Base-by-base conservation (phyloP, 2,797 vertebrate genomes). In the Lithobates sylvaticus region DNA sequence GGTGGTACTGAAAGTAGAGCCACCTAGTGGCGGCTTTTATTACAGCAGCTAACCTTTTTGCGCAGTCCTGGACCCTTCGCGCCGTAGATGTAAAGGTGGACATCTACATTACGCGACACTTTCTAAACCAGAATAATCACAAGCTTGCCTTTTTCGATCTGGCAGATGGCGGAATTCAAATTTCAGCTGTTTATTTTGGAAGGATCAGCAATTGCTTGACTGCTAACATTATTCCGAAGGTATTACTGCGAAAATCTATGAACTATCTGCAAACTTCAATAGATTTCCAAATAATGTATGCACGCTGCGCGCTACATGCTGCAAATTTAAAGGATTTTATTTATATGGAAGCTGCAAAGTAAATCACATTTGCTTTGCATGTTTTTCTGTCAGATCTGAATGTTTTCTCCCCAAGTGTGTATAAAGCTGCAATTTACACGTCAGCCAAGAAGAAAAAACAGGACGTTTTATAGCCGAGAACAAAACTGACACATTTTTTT, bases 141-240 rank as follows among this genome's bases (percentile, higher is more conserved):
- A 36, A 36, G 26, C 27, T 67, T 13, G 42, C 42, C 32, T 10
- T 36, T 29, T 32, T 54, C 27, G n/a, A 29, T 69, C 27, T 27
- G 10, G 67, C 67, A n/a, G 78, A 70, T 47, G 50, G 65, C 27
- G 8, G 42, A n/a, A 80, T 32, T 42, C 42, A 80, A 50, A 70
- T 78, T 21, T 80, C 27, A 47, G 32, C 47, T 39, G 26, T 42
- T 44, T 69, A 69, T 79, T 69, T 34, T 69, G 77, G 50, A 79
- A 79, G 65, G 77, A 79, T 79, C 64, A 68, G 29, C 77, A 69
- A n/a, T 70, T 70, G 42, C 44, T 68, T 42, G 23, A 70, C n/a
- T 54, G 39, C 78, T 70, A 70, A 70, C 67, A 80, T 54, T 70
- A 70, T 44, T 80, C 67, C 78, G 54, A 70, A 54, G 32, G 50